These are phyloP conservation scores for Ganaspis brasiliensis DNA, from an alignment of 2,888 invertebrate genomes.

Conservation along the genomic window DNA sequence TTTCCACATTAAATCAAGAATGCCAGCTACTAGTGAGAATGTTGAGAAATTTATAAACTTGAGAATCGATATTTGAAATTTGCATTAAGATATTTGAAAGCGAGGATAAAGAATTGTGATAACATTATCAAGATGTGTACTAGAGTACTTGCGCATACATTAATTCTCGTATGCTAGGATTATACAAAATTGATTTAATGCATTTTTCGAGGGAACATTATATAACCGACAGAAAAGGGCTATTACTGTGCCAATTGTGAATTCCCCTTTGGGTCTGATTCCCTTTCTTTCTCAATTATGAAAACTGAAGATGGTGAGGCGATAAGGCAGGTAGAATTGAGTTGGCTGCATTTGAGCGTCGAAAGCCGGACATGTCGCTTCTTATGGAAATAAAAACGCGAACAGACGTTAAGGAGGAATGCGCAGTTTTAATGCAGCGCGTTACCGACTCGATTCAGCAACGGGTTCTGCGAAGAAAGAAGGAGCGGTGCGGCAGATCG, in stretches of 20 bases:
- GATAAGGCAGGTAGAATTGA: constrained; percentile 40
- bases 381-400: constrained; percentile 42
- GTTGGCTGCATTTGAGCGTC: constrained; percentile 37
- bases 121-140: no score
- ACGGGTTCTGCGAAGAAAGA: constrained; percentile 31
- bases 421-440: constrained; percentile 41
- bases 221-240: constrained; percentile 3
- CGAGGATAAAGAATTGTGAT: no score
- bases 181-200: background rate
- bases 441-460: constrained; percentile 37
- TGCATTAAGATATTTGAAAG: no score
- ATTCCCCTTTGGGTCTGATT: background rate
- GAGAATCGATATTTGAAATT: no score
- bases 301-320: constrained; percentile 34
- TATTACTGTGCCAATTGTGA: constrained; percentile 13
- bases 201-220: constrained; percentile 1
- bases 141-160: no score
- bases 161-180: no score
- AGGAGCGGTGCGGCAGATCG: constrained; percentile 19
- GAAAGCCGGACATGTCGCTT: constrained; percentile 44
- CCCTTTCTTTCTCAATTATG: constrained; percentile 32
- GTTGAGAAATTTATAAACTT: no score
- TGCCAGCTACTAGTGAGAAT: no score
- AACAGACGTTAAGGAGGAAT: constrained; percentile 40
- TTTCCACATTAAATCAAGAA: no score